Evolutionary conservation across 2,888 invertebrate species (phyloP), one percentile per base, ranked within the genome.

Genomic region (Pollenia griseotomentosa): DNA sequence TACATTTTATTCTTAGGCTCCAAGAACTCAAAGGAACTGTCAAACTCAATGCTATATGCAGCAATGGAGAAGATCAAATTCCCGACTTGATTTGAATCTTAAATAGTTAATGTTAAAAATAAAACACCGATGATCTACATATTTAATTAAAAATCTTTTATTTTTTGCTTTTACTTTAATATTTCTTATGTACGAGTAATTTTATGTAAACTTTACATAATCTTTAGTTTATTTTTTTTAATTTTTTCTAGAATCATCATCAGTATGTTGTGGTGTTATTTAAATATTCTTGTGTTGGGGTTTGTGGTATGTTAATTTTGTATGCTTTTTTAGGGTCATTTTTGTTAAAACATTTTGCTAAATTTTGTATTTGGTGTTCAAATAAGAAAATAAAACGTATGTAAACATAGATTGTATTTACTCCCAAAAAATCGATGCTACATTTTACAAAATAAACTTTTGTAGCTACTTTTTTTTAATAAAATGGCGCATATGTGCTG

Each of bases 71-170:
- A 11, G 89, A 85, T 12, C 88, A 90, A 82, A 79, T 92, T 65
- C 92, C 92, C 10, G 92, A 91, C 81, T 87, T 91, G 53, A 89
- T 92, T 68, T 92, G 75, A 88, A 65, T 71, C 12, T n/a, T 53
- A 4, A 33, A 33, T 33, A 33, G 3, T 10, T 44, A 11, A 3
- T 14, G 66, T 53, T 48, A 42, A 12, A 68, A 44, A 11, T 61
- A 61, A 73, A 66, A 87, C 68, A 75, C 55, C 23, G 9, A 23
- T n/a, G 12, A 77, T 57, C 3, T 68, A 33, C 33, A 33, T 33
- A 19, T 82, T 74, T 85, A 78, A 68, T 85, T 85, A 80, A 81
- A 80, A 80, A 75, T 85, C 61, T 53, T 74, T 57, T 59, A 59
- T 66, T 59, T 57, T 53, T 66, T 51, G 12, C 82, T 73, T 79